Percentiles rank a stretch among this genome's conserved stretches.
Evolutionary conservation across 1,140 invertebrate genomes (phyloP).

Genomic region (Pinna nobilis): DNA sequence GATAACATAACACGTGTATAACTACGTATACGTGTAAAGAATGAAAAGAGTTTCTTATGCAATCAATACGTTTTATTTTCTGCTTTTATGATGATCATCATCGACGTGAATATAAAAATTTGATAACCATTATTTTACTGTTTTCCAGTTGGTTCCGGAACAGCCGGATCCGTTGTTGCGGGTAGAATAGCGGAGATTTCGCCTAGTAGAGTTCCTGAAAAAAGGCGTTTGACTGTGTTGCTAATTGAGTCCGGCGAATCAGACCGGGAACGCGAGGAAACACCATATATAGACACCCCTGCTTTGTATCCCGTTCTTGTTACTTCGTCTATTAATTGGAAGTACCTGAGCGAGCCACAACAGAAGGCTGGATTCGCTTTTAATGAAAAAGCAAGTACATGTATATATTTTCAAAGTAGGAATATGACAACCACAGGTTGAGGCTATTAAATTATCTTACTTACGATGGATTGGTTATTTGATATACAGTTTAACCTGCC

Average conservation of each 20-base stretch:
- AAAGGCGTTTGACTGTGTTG: not conserved
- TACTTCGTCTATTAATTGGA: constrained; percentile 15
- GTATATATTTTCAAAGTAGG: too few relatives aligned
- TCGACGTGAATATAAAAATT: too few relatives aligned
- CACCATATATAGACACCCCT: constrained; percentile 31
- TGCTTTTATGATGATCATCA: too few relatives aligned
- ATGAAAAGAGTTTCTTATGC: too few relatives aligned
- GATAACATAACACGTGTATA: too few relatives aligned
- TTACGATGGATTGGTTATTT: too few relatives aligned
- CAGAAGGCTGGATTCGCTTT: constrained; percentile 21
- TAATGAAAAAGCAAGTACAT: constrained; percentile 27
- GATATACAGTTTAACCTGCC: too few relatives aligned
- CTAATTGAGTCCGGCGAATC: constrained; percentile 35
- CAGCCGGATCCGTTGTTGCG: constrained; percentile 35
- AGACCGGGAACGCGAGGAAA: constrained; percentile 28
- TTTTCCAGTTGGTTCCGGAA: constrained; percentile 32
- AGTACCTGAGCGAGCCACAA: constrained; percentile 26
- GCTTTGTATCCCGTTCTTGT: constrained; percentile 8
- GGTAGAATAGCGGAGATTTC: constrained; percentile 28
- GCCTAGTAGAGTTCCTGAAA: not conserved
- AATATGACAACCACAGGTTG: too few relatives aligned
- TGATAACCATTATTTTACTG: not conserved
- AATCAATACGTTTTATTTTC: too few relatives aligned
- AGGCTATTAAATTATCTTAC: too few relatives aligned
- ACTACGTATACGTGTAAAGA: too few relatives aligned